Conservation (phyloP, 2,888 invertebrate species). For the Phortica magna region DNA sequence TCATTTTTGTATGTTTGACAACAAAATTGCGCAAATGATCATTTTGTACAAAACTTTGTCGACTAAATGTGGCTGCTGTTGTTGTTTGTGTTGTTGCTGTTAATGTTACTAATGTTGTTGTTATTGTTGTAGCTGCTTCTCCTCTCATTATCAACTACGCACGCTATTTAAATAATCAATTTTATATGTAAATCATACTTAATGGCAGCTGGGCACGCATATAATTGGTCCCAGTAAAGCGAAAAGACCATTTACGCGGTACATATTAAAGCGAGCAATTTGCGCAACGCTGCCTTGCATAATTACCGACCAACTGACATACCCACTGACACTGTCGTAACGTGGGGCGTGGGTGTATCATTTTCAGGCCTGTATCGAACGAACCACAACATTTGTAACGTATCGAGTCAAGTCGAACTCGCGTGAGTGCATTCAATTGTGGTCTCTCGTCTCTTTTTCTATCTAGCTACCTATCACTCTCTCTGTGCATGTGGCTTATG, state of each 20-base stretch:
- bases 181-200: constrained; percentile 32
- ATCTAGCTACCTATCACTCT: neutral
- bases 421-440: constrained; percentile 31
- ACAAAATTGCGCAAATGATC: constrained; percentile 20
- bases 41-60: neutral
- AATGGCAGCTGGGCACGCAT: constrained; percentile 11
- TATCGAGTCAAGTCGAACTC: neutral
- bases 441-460: neutral
- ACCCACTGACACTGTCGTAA: neutral
- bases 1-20: constrained; percentile 19
- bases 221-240: neutral
- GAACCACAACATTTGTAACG: neutral
- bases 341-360: neutral
- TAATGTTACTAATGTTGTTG: neutral
- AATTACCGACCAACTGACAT: constrained; percentile 1
- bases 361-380: neutral
- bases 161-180: constrained; percentile 27
- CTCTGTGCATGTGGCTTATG: neutral
- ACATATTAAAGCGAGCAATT: constrained; percentile 14
- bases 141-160: neutral
- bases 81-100: neutral
- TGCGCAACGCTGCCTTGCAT: constrained; percentile 2
- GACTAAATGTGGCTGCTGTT: neutral
- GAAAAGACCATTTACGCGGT: constrained; percentile 2
- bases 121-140: neutral